phyloP scores from a whole-genome alignment of 1,140 invertebrate genomes.

The Achroia grisella region DNA sequence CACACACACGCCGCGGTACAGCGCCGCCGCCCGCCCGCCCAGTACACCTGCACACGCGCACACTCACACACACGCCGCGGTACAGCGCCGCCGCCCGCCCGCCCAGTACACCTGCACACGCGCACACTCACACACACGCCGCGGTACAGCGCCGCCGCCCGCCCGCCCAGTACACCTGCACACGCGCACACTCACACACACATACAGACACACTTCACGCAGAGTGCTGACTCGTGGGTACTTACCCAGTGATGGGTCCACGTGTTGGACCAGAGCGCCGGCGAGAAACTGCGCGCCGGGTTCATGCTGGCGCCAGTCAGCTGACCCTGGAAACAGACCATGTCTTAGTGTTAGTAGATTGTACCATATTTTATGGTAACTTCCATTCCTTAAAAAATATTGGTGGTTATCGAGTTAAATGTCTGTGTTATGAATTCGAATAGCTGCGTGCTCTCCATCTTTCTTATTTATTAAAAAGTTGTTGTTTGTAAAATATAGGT shows the following conservation, averaged over 20 bases:
- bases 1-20: conserved; percentile 8
- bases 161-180: no score
- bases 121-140: no score
- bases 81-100: conserved; percentile 13
- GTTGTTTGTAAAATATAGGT: no score
- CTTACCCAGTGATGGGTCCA: conserved; percentile 84
- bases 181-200: no score
- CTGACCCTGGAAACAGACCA: conserved; percentile 34
- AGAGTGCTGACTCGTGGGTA: background rate
- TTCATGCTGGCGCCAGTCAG: conserved; percentile 88
- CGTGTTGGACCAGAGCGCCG: conserved; percentile 79
- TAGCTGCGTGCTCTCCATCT: no score
- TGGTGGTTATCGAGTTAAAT: no score
- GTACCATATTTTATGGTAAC: no score
- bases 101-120: conserved; percentile 36
- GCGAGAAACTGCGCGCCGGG: conserved; percentile 84
- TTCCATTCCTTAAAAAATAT: no score
- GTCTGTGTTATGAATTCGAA: no score
- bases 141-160: background rate
- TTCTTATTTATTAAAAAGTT: no score
- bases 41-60: conserved; percentile 38
- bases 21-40: conserved; percentile 17
- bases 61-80: conserved; percentile 9
- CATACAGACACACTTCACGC: no score
- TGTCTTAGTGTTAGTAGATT: no score